Conservation (phyloP, 2,888 invertebrate genomes). For the Metacarcinus magister region DNA sequence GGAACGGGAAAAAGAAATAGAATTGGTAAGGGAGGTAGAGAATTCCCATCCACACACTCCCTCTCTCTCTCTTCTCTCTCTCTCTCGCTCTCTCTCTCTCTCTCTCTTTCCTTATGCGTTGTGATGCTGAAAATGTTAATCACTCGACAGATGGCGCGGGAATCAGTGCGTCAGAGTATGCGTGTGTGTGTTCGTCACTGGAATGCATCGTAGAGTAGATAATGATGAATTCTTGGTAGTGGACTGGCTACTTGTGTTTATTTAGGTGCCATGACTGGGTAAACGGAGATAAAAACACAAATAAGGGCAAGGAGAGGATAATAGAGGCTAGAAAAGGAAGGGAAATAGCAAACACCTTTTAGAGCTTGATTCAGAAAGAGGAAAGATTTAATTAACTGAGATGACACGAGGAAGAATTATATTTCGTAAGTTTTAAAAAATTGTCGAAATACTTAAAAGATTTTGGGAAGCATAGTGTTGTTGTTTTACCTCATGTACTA, state of each 20-base stretch:
- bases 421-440: no score
- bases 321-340: not conserved
- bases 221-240: not conserved
- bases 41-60: not conserved
- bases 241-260: not conserved
- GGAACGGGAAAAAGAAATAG: not conserved
- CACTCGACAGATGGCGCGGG: not conserved
- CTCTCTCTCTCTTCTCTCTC: slow-evolving; percentile 4
- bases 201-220: not conserved
- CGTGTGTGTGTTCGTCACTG: not conserved
- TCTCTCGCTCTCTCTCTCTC: not conserved
- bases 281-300: not conserved
- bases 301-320: no score
- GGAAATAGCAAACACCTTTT: not conserved
- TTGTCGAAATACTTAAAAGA: no score
- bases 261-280: not conserved
- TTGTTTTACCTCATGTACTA: no score
- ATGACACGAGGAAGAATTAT: no score
- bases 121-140: not conserved
- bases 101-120: not conserved
- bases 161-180: not conserved
- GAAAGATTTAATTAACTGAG: no score
- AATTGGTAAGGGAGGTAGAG: not conserved
- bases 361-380: not conserved
- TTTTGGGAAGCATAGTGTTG: no score